Conservation (phyloP, 2,113 vertebrate species). For the Crotalus horridus region DNA sequence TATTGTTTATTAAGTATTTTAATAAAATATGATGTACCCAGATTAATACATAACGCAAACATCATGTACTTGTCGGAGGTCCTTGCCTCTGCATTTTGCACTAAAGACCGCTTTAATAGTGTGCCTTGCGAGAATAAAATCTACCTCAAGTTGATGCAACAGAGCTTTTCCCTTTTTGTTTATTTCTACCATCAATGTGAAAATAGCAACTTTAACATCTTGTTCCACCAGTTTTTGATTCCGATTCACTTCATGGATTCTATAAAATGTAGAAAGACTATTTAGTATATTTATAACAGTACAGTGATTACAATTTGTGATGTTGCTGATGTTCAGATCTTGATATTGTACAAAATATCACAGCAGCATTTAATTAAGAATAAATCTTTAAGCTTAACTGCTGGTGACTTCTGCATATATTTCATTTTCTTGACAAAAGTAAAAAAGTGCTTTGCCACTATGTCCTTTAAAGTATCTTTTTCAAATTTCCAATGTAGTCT, state of each 20-base stretch:
- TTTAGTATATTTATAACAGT: background rate
- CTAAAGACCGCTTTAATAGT: background rate
- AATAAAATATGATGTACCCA: background rate
- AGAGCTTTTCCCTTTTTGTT: constrained; percentile 97
- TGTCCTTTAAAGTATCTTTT: background rate
- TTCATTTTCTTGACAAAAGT: background rate
- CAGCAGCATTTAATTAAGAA: background rate
- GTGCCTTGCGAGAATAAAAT: constrained; percentile 23
- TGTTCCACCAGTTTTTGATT: constrained; percentile 94
- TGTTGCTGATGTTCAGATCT: background rate
- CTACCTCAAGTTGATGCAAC: constrained; percentile 92
- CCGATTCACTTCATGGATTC: constrained; percentile 94
- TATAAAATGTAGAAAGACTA: constrained; percentile 55
- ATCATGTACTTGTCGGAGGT: background rate
- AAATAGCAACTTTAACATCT: constrained; percentile 97
- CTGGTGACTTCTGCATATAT: background rate
- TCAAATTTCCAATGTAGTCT: background rate
- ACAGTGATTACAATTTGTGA: background rate
- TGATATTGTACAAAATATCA: background rate
- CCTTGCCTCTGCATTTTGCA: background rate
- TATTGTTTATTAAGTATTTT: background rate
- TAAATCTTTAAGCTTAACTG: background rate
- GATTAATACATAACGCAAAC: background rate
- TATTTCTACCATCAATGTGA: constrained; percentile 95
- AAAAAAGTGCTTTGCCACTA: background rate